Evolutionary conservation across 2,888 invertebrate genomes (phyloP).

Genomic region (Deilephila porcellus): DNA sequence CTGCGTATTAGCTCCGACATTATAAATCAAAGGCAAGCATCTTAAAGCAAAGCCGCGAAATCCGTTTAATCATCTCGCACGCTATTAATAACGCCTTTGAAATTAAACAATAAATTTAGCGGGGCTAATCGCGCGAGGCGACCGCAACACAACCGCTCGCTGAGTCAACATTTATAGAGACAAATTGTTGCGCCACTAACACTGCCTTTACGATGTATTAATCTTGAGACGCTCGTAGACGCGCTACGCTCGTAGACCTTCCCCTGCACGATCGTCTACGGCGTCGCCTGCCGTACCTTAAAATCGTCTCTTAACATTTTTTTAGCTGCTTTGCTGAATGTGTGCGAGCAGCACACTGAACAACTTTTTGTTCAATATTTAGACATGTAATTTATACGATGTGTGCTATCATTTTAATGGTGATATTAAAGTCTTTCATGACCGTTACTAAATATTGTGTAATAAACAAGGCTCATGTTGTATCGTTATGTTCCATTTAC

Average conservation of each 20-base stretch:
- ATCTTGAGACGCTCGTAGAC: slow-evolving; percentile 72
- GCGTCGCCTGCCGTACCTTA: slow-evolving; percentile 38
- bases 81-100: slow-evolving; percentile 83
- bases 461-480: background rate
- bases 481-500: background rate
- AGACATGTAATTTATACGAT: slow-evolving; percentile 64
- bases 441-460: background rate
- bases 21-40: slow-evolving; percentile 77
- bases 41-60: slow-evolving; percentile 75
- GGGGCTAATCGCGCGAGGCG: slow-evolving; percentile 80
- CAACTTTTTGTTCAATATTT: slow-evolving; percentile 56
- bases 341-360: slow-evolving; percentile 48
- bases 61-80: slow-evolving; percentile 80
- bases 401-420: slow-evolving; percentile 61
- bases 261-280: slow-evolving; percentile 49
- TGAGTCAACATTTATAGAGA: slow-evolving; percentile 85
- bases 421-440: slow-evolving; percentile 45
- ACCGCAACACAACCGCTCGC: slow-evolving; percentile 74
- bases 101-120: slow-evolving; percentile 84
- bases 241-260: slow-evolving; percentile 55
- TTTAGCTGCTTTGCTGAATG: slow-evolving; percentile 1
- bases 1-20: slow-evolving; percentile 63
- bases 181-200: slow-evolving; percentile 83
- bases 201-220: slow-evolving; percentile 79
- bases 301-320: background rate